Conservation (phyloP, 53 echinoderm and acorn worm species). For the Astropecten irregularis region DNA sequence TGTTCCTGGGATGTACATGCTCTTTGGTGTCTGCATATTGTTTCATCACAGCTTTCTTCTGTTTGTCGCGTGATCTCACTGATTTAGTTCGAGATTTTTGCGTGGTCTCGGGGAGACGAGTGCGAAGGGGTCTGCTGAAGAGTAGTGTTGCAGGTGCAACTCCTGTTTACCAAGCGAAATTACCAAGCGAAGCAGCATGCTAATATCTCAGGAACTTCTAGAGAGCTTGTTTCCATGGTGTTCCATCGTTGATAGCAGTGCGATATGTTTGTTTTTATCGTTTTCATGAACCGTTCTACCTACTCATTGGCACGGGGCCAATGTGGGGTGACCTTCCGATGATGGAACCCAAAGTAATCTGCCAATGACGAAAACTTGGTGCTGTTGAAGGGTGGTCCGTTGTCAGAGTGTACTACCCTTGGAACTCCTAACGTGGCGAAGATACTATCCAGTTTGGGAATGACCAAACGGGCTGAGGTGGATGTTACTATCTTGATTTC, state of each 20-base stretch:
- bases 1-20: not conserved
- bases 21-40: slow-evolving; percentile 7
- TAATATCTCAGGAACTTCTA: slow-evolving; percentile 58
- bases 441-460: slow-evolving; percentile 64
- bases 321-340: slow-evolving; percentile 55
- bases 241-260: slow-evolving; percentile 44
- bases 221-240: slow-evolving; percentile 55
- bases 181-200: no score
- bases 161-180: slow-evolving; percentile 63
- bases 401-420: slow-evolving; percentile 56
- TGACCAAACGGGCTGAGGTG: slow-evolving; percentile 46
- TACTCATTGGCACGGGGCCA: slow-evolving; percentile 71
- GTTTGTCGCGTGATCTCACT: not conserved
- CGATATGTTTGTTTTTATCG: slow-evolving; percentile 55
- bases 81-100: not conserved
- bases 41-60: not conserved
- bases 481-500: slow-evolving; percentile 55
- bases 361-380: slow-evolving; percentile 58
- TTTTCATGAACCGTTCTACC: slow-evolving; percentile 69
- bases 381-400: slow-evolving; percentile 73
- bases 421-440: slow-evolving; percentile 49
- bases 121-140: not conserved
- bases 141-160: slow-evolving; percentile 15
- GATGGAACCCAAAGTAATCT: slow-evolving; percentile 62
- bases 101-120: not conserved